Base-by-base conservation (phyloP, 2,113 vertebrate species). In the Cacatua alba region DNA sequence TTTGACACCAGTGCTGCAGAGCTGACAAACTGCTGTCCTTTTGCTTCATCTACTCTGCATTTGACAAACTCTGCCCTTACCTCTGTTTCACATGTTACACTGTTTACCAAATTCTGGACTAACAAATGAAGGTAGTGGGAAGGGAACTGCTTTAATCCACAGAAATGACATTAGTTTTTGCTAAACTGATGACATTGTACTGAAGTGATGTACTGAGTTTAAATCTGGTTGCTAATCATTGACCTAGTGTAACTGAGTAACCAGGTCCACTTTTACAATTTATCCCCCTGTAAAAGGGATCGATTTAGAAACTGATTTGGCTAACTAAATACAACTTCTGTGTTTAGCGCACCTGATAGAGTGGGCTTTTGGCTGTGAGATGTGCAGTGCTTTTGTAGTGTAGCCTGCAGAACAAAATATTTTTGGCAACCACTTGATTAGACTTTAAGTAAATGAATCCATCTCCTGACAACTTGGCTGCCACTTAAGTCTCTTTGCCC, bases 381-480 rank as follows among this genome's bases (percentile, higher is more conserved):
- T 6, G 26, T 31, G 51, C 62, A 86, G 51, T 33, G 63, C 12
- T 79, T 91, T 43, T 55, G 51, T 65, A 59, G 19, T 6, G 21
- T 12, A 86, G n/a, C 68, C 21, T 63, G 39, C n/a, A 86, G 68
- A 64, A 86, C 55, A 90, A 71, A 37, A 46, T 8, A 48, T 31
- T 75, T 92, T 94, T 96, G 88, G 70, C 41, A 92, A 71, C 33
- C 8, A 14, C 26, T 53, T 85, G 84, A 88, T 95, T 37, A 77
- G 62, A 76, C 15, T 74, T 86, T 60, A 90, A 77, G 39, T 53
- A 64, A 41, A 46, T 60, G 25, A 83, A 88, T 88, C 75, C 29
- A 55, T 68, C 71, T 81, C 77, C 41, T 48, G 85, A 74, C 76
- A 90, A 3, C 51, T 90, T 62, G 26, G 20, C 31, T 87, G 67